A percentile compares a stretch with the other conserved stretches of the same genome.
Conservation (phyloP, 92 coral and sea anemone species). For the Virgularia gustaviana region DNA sequence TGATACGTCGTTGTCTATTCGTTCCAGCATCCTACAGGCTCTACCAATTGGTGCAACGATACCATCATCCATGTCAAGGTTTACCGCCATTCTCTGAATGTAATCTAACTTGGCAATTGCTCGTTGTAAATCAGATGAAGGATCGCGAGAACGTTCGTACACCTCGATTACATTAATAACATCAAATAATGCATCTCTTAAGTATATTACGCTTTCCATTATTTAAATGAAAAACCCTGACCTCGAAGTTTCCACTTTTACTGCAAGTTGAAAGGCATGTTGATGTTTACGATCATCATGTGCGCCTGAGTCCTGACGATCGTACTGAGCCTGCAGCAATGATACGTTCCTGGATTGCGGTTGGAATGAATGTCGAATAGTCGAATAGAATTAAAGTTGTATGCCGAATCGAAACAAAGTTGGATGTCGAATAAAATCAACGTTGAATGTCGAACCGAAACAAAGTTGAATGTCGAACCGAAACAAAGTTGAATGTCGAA, state of each 20-base stretch:
- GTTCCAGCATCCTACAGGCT: not conserved
- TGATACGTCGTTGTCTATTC: not conserved
- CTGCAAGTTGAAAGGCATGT: not conserved
- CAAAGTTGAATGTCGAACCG: no score
- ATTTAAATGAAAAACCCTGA: not conserved
- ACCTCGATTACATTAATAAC: conserved; percentile 1
- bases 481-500: no score
- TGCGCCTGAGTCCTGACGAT: no score
- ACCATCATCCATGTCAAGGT: conserved; percentile 1
- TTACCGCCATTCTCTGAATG: conserved; percentile 5
- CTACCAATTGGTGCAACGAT: not conserved
- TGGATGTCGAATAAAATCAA: no score
- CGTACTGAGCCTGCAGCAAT: no score
- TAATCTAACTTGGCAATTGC: conserved; percentile 9
- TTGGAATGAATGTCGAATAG: no score
- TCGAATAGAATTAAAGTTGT: no score
- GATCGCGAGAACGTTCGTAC: not conserved
- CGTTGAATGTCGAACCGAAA: no score
- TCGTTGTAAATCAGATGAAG: conserved; percentile 8
- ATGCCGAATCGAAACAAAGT: no score
- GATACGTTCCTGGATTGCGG: no score
- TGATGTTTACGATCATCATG: no score
- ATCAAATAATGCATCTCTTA: not conserved
- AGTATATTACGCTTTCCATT: conserved; percentile 4
- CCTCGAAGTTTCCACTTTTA: not conserved